Evolutionary conservation across 2,888 invertebrate genomes (phyloP), one percentile per base, ranked within the genome.

Genomic region (Thymelicus sylvestris): DNA sequence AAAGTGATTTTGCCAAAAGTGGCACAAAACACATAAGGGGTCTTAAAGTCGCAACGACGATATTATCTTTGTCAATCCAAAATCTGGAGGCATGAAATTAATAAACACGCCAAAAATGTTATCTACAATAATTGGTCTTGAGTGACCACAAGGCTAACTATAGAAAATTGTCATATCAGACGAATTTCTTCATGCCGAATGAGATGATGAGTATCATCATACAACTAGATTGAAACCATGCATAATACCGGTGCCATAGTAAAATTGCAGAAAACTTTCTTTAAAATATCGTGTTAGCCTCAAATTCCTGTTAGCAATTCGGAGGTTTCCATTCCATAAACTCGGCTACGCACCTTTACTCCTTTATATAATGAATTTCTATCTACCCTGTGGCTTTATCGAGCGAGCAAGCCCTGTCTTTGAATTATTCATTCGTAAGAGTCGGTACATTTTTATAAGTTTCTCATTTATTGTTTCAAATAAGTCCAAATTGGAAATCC

Each of bases 351-450:
- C 62, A 67, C 67, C 67, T 66, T 60, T 60, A 24, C 61, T 70
- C 47, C 50, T 39, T 48, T 57, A 71, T 67, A 69, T 72, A 72
- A 74, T 72, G 71, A 72, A 72, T 74, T 72, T 74, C 70, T 71
- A 67, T 74, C 59, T 67, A 65, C 65, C 44, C 41, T 50, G 62
- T 63, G 64, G 65, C 65, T 70, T 72, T 74, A 74, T 74, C 71
- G 72, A 74, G 65, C 62, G 72, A 72, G 48, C 72, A 69, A 67
- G 61, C 62, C 41, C 68, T 24, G 44, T 55, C 62, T 64, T 75
- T 79, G 76, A 76, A 77, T 77, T 72, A 79, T 78, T 79, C 77
- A 78, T 72, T 65, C 48, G 66, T 10, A 55, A 66, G 68, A 67
- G 67, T 72, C 66, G 70, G 72, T 72, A 74, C 75, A 72, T 73